phyloP scores from a whole-genome alignment of 2,113 vertebrate genomes.

The Sinosuthora webbiana region DNA sequence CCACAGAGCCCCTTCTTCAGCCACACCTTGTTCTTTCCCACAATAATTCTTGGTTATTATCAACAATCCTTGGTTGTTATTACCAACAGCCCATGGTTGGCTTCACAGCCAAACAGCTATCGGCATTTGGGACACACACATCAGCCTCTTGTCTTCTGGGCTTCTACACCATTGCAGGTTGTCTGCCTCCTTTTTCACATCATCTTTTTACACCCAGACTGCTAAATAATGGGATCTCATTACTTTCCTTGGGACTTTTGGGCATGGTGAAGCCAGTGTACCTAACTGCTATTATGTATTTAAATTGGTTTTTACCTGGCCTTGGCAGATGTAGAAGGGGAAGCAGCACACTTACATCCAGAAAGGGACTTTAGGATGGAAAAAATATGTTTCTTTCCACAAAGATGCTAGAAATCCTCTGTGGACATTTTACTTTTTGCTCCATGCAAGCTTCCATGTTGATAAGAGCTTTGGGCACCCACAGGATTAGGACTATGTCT shows the following conservation, averaged over 20 bases:
- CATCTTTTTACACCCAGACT: not conserved
- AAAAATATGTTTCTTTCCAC: not conserved
- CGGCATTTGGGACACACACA: accelerated
- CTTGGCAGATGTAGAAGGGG: not conserved
- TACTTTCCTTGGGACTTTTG: not conserved
- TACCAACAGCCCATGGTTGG: not conserved
- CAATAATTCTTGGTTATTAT: not conserved
- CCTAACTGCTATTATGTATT: not conserved
- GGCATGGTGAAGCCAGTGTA: not conserved
- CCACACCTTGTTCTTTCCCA: not conserved
- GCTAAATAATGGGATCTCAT: not conserved
- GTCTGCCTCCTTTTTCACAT: not conserved
- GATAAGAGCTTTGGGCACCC: not conserved
- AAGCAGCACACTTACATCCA: not conserved
- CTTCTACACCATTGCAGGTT: not conserved
- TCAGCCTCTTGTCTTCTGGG: not conserved
- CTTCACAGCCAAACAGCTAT: not conserved
- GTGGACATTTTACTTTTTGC: not conserved
- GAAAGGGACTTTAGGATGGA: not conserved
- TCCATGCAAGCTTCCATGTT: not conserved
- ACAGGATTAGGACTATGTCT: not conserved
- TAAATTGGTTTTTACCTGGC: not conserved
- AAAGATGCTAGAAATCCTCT: not conserved
- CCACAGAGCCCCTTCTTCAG: not conserved
- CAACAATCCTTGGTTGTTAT: not conserved